Base-by-base conservation (phyloP, 2,113 vertebrate species). In the Myotis davidii region DNA sequence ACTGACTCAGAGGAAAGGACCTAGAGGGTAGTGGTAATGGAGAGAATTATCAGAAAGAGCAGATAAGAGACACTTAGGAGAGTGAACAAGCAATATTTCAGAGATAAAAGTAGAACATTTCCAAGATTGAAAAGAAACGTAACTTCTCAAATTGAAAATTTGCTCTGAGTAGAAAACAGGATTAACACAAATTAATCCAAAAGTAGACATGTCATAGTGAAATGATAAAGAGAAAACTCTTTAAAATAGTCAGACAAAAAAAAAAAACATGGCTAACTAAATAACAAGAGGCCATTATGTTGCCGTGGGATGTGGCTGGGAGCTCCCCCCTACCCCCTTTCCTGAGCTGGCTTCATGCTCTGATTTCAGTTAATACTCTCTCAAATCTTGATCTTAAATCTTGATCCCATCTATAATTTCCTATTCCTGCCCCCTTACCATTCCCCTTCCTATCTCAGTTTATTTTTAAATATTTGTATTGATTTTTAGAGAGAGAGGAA, bases 211-310 rank as follows among this genome's bases (percentile, higher is more conserved):
- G 48, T 73, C 27, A 81, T 27, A 61, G 39, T 37, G 59, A 70
- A 88, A 87, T 42, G 37, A 77, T 32, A 90, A 67, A 87, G 52
- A 90, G 45, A 93, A 82, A 87, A 94, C 77, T 65, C 37, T 76
- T 88, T 65, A 50, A 85, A 67, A 39, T 59, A 70, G 11, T 17
- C 29, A 48, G 25, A 59, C 5, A 18, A 9, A 67, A 48, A 61
- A 34, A 6, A 9, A 37, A 74, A 42, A 82, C 29, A 42, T 50
- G 23, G 1, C n/a, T 84, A 67, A 64, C 9, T 11, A 59, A 77
- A 34, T 34, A 45, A 39, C 32, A 4, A 4, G 5, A 20, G 17
- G 8, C 32, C n/a, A 20, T 11, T 16, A 61, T 17, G 32, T 17
- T 13, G 29, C 5, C 45, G 20, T 39, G 16, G n/a, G 27, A 4